Conservation (phyloP, 2,888 invertebrate species). For the Euspilapteryx auroguttella region DNA sequence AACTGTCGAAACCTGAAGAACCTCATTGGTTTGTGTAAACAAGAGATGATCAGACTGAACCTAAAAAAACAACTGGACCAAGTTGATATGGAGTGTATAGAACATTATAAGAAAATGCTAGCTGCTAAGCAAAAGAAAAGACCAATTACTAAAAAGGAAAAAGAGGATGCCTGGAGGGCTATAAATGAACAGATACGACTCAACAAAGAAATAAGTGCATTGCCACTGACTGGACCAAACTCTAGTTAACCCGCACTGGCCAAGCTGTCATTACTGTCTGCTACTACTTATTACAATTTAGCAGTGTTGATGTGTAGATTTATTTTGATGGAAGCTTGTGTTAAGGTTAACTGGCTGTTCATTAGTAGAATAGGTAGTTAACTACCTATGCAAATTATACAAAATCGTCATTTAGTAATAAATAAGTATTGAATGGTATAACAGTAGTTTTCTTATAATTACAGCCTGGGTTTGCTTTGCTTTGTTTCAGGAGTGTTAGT, state of each 20-base stretch:
- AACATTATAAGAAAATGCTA: conserved; percentile 81
- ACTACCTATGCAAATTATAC: no score
- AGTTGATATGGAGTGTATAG: conserved; percentile 77
- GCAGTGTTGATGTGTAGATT: no score
- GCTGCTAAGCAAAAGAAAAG: conserved; percentile 81
- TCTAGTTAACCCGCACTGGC: conserved; percentile 27
- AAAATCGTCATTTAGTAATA: no score
- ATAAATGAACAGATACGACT: conserved; percentile 67
- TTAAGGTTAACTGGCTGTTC: no score
- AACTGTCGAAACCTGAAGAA: conserved; percentile 75
- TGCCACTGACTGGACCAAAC: conserved; percentile 51
- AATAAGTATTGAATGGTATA: no score
- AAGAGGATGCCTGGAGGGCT: conserved; percentile 75
- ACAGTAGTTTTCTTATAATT: no score
- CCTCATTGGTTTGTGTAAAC: conserved; percentile 71
- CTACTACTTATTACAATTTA: no score
- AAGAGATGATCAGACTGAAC: conserved; percentile 78
- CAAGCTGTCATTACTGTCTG: no score
- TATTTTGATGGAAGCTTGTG: no score
- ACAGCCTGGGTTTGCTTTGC: no score
- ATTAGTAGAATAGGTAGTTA: no score
- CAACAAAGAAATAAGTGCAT: conserved; percentile 51
- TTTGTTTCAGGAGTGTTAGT: no score
- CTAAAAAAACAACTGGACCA: conserved; percentile 74
- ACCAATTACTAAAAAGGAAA: conserved; percentile 76